phyloP scores from a whole-genome alignment of 2,797 vertebrate genomes.

The Anabas testudineus region DNA sequence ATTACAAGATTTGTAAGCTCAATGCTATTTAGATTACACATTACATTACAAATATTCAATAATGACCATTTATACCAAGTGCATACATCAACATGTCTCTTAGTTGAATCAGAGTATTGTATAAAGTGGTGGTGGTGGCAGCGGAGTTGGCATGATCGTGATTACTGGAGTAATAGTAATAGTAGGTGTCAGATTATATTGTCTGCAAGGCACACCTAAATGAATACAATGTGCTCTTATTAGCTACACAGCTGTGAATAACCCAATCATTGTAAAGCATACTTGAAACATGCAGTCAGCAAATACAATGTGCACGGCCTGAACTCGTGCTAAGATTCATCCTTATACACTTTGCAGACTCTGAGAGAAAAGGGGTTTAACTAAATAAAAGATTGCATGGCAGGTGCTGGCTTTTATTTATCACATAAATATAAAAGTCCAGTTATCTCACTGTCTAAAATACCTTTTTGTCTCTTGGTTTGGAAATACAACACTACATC shows the following conservation, averaged over 20 bases:
- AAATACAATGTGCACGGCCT: too few species aligned
- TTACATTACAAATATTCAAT: not conserved
- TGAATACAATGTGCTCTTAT: not conserved
- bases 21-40: too few species aligned
- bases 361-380: conserved; percentile 4
- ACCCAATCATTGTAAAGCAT: not conserved
- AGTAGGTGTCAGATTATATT: too few species aligned
- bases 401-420: conserved; percentile 13
- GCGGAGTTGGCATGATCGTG: not conserved
- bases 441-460: too few species aligned
- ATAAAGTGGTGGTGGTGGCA: too few species aligned
- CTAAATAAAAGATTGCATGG: not conserved
- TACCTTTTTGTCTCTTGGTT: not conserved
- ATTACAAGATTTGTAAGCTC: not conserved
- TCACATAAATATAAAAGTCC: not conserved
- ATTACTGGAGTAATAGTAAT: not conserved
- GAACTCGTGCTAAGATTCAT: not conserved
- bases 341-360: not conserved
- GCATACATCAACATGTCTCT: too few species aligned
- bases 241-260: not conserved
- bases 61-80: too few species aligned
- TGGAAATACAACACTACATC: not conserved
- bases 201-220: too few species aligned
- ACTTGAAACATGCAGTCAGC: not conserved
- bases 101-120: too few species aligned